Percentiles rank a stretch among this genome's conserved stretches.
Conservation (phyloP, 2,113 vertebrate genomes). For the Apus apus region DNA sequence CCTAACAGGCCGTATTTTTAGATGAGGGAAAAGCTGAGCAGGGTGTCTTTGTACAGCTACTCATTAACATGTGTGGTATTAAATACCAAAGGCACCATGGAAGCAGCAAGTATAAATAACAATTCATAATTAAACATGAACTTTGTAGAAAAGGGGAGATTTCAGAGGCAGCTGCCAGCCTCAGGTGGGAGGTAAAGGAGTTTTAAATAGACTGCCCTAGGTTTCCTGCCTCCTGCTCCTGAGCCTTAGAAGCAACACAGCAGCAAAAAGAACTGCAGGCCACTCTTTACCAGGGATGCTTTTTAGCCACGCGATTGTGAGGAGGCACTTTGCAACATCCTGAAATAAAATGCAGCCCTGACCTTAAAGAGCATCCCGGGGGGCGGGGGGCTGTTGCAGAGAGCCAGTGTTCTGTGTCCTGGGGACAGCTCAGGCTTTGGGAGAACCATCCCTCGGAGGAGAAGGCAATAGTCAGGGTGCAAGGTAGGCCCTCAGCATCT, state of each 20-base stretch:
- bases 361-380: background rate
- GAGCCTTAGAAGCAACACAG: background rate
- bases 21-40: background rate
- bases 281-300: constrained; percentile 14
- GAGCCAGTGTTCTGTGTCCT: background rate
- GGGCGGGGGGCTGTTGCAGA: background rate
- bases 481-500: background rate
- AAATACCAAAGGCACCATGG: background rate
- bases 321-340: background rate
- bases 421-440: rapidly evolving
- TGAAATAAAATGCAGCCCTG: background rate
- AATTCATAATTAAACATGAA: constrained; percentile 3
- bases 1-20: background rate
- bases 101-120: constrained; percentile 39
- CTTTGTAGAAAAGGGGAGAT: constrained; percentile 34
- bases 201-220: background rate
- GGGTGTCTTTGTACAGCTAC: background rate
- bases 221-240: constrained; percentile 42
- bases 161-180: constrained; percentile 28
- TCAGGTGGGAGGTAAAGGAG: constrained; percentile 40
- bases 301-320: background rate
- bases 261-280: constrained; percentile 18
- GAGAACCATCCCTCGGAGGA: background rate
- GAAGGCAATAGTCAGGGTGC: background rate
- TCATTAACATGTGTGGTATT: background rate